Evolutionary conservation across 2,797 vertebrate species (phyloP), one percentile per base, ranked within the genome.

Genomic region (Scarus forsteni): DNA sequence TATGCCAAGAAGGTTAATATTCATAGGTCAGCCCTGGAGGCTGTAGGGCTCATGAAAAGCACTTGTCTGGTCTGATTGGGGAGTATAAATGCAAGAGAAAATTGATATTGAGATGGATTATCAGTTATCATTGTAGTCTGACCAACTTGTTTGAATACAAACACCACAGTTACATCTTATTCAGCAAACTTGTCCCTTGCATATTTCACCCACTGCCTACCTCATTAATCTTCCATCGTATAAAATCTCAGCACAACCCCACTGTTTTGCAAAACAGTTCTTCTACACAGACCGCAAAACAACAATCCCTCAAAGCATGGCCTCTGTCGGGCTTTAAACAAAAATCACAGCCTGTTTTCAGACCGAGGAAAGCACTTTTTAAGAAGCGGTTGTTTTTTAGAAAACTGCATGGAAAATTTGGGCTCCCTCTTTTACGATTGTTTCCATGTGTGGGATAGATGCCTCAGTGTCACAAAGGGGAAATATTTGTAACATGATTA

Each of bases 361-460:
- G 72, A 80, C 70, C n/a, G 70, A 77, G 72, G 59, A 68, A 81
- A 80, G 51, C 58, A 60, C 69, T 83, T 89, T 91, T 87, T 75
- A 81, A 86, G 73, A 71, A 79, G 79, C 68, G 69, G 42, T 52
- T 53, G 64, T 77, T 81, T 76, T 84, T 82, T 44, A 38, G 54
- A 81, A 54, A 84, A 72, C n/a, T 0, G 35, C 10, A 8, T 73
- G 79, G 44, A 84, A 75, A 88, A 86, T 77, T 68, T 27, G 27
- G 27, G 27, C 27, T 62, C 71, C 82, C 79, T 84, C 46, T 73
- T 52, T 75, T 38, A 35, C 68, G 78, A 43, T 73, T 79, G 66
- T 73, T 83, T 78, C 75, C 55, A 51, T 64, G 57, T 74, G 10
- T 46, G 51, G 55, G 12, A 48, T 50, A 75, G 70, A 68, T 13